Conservation (phyloP, 2,113 vertebrate genomes). For the Aspidoscelis tigris region DNA sequence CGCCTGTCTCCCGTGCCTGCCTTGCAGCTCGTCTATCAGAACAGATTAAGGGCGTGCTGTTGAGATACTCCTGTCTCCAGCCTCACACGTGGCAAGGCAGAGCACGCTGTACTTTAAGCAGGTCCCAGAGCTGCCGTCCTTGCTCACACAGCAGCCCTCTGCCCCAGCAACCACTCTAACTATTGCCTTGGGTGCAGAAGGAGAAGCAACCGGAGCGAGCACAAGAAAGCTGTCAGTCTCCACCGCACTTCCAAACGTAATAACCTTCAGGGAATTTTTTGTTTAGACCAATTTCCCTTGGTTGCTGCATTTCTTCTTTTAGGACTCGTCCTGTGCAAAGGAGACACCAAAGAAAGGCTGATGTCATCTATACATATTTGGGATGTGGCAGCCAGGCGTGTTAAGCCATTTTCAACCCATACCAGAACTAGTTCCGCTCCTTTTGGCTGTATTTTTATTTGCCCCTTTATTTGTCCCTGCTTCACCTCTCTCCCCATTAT, state of each 20-base stretch:
- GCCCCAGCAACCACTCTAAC: fast-evolving
- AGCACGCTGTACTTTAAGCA: not conserved
- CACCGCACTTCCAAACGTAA: not conserved
- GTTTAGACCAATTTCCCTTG: not conserved
- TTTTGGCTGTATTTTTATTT: not conserved
- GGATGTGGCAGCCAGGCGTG: not conserved
- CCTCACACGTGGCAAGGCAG: constrained; percentile 2
- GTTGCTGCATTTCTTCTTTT: not conserved
- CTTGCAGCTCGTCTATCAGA: constrained; percentile 12
- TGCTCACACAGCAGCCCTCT: fast-evolving
- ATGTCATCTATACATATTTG: not conserved
- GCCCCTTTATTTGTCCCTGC: not conserved
- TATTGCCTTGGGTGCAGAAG: not conserved
- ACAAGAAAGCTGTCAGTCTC: constrained; percentile 7
- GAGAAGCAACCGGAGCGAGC: constrained; percentile 1
- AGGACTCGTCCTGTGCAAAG: not conserved
- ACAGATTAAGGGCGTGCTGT: not conserved
- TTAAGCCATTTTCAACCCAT: not conserved
- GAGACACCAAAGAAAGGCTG: not conserved
- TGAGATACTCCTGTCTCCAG: not conserved
- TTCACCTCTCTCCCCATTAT: not conserved
- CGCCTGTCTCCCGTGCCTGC: not conserved
- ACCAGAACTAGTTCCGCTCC: not conserved
- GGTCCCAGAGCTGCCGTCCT: fast-evolving
- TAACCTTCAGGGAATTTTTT: constrained; percentile 7